Evolutionary conservation across 2,888 invertebrate species (phyloP), one percentile per base, ranked within the genome.

Genomic region (Arctia plantaginis): DNA sequence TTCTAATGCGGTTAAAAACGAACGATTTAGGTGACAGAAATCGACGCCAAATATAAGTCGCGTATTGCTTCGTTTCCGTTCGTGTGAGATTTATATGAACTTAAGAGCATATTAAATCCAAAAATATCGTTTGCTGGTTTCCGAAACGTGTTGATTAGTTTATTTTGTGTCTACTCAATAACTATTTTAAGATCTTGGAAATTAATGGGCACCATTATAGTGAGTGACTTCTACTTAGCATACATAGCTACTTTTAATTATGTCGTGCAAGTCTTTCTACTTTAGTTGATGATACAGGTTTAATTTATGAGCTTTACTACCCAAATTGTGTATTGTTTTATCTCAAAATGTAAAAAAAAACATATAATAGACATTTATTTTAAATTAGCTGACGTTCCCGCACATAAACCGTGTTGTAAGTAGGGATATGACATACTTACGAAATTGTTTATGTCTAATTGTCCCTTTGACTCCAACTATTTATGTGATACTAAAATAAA

Each of bases 131-230:
- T 51, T 35, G 39, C 51, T 55, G 30, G 39, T 51, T 73, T 73
- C 15, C 39, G 62, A 73, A 68, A 72, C 72, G 67, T 64, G 68
- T 69, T 73, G 51, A 69, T 73, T 47, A 27, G 64, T 64, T 64
- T 73, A 73, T 51, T 64, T 69, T 35, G 62, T 68, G 62, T 68
- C 39, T 30, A n/a, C 44, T 44, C 44, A 67, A 30, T 30, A 30
- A 30, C 47, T 67, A 47, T 67, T 47, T 67, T 67, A 47, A 47
- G 41, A 33, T 67, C 44, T 67, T 67, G 12, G 6, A 23, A 47
- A 23, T 67, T 30, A 10, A 27, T 30, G 27, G 30, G 6, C 30
- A 27, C 1, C 62, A 62, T 62, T 62, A 55, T 30, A 62, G 30
- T 30, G 59, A 0, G 6, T 62, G n/a, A 7, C 59, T 30, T 4